These are phyloP conservation scores for Anguilla obscura DNA, from an alignment of 2,797 vertebrate species.

Conservation along the genomic window DNA sequence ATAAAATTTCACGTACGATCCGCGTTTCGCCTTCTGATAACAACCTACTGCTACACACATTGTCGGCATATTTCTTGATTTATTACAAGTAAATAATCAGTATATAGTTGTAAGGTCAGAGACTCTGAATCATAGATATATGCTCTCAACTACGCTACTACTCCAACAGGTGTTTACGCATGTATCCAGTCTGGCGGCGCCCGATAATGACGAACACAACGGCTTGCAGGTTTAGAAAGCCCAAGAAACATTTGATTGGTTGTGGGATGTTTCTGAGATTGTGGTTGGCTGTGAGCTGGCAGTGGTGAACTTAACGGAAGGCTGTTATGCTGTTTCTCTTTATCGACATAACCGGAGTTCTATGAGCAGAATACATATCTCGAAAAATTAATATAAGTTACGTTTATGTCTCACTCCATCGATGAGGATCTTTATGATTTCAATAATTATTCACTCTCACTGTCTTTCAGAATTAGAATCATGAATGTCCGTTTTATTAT, in stretches of 20 bases:
- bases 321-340: too few relatives aligned
- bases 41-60: conserved; percentile 20
- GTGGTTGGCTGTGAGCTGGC: not conserved
- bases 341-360: too few relatives aligned
- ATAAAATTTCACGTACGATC: conserved; percentile 22
- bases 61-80: not conserved
- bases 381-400: too few relatives aligned
- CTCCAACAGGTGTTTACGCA: not conserved
- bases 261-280: not conserved
- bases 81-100: not conserved
- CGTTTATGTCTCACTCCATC: too few relatives aligned
- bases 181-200: not conserved
- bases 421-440: too few relatives aligned
- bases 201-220: not conserved
- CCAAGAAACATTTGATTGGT: too few relatives aligned
- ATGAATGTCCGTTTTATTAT: too few relatives aligned
- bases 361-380: too few relatives aligned
- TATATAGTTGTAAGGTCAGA: not conserved
- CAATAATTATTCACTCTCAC: too few relatives aligned
- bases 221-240: too few relatives aligned
- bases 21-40: conserved; percentile 3
- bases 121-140: not conserved
- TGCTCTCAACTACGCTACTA: not conserved
- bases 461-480: too few relatives aligned
- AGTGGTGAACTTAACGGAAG: too few relatives aligned